Conservation (phyloP, 2,113 vertebrate genomes). For the Erythrocebus patas region DNA sequence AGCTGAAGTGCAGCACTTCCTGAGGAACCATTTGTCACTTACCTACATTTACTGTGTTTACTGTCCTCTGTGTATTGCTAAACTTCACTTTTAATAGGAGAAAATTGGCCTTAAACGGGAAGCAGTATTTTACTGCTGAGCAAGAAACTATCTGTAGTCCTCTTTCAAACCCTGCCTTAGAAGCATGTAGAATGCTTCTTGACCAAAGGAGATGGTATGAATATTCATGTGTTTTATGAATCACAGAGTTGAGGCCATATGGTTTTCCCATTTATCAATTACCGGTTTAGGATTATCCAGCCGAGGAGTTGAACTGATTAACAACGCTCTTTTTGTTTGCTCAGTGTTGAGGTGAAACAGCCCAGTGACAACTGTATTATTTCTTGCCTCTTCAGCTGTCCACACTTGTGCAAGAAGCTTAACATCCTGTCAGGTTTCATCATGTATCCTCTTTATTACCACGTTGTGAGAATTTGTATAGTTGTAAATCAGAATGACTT, state of each 20-base stretch:
- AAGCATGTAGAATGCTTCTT: conserved; percentile 54
- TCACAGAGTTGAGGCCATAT: conserved; percentile 57
- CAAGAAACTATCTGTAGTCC: conserved; percentile 55
- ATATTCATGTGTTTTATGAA: conserved; percentile 63
- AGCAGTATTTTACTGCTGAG: conserved; percentile 49
- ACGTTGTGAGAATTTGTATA: conserved; percentile 54
- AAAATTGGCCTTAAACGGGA: conserved; percentile 49
- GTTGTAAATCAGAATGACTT: conserved; percentile 71
- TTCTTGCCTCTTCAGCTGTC: conserved; percentile 82
- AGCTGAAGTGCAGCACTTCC: conserved; percentile 51
- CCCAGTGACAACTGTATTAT: conserved; percentile 79
- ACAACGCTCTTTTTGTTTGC: conserved; percentile 77
- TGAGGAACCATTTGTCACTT: conserved; percentile 64
- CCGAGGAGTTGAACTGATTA: conserved; percentile 64
- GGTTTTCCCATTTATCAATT: conserved; percentile 77
- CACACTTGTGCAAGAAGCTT: conserved; percentile 75
- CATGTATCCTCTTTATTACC: conserved; percentile 74
- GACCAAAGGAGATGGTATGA: conserved; percentile 63
- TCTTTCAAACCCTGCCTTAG: conserved; percentile 36
- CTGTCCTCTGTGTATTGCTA: conserved; percentile 43
- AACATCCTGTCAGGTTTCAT: conserved; percentile 77
- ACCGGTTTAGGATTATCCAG: conserved; percentile 72
- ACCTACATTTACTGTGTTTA: conserved; percentile 39
- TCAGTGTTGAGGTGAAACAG: conserved; percentile 62
- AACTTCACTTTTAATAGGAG: conserved; percentile 72